phyloP scores from a whole-genome alignment of 2,113 vertebrate genomes.

The Brienomyrus brachyistius region DNA sequence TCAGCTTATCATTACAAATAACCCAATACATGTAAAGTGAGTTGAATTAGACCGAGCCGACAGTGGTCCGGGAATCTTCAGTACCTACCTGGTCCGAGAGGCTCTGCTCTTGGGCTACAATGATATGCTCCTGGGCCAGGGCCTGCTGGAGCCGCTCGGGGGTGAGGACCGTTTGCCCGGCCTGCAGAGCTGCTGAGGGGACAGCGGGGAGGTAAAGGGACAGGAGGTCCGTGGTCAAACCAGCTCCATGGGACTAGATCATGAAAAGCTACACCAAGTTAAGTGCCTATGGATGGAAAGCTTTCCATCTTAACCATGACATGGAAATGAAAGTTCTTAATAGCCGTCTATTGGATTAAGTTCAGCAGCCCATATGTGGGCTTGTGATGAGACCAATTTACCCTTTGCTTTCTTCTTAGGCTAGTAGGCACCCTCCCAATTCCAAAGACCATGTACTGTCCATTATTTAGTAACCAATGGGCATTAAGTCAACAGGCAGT shows the following conservation, averaged over 20 bases:
- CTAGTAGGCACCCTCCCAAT: neutral
- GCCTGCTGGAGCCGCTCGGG: conserved; percentile 75
- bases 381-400: neutral
- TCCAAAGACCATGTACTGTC: neutral
- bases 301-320: neutral
- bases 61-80: neutral
- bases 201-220: neutral
- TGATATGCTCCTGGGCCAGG: conserved; percentile 84
- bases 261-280: neutral
- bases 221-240: neutral
- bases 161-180: conserved; percentile 68
- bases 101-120: conserved; percentile 80
- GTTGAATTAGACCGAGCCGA: neutral
- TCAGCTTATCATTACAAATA: neutral
- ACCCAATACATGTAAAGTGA: neutral
- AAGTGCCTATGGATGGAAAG: neutral
- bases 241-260: neutral
- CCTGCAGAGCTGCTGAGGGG: conserved; percentile 67
- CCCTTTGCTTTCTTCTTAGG: neutral
- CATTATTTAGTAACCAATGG: neutral
- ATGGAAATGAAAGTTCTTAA: neutral
- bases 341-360: neutral
- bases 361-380: neutral
- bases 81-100: conserved; percentile 71
- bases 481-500: neutral